phyloP scores from a whole-genome alignment of 2,888 invertebrate genomes.

The Lordiphosa andalusiaca region DNA sequence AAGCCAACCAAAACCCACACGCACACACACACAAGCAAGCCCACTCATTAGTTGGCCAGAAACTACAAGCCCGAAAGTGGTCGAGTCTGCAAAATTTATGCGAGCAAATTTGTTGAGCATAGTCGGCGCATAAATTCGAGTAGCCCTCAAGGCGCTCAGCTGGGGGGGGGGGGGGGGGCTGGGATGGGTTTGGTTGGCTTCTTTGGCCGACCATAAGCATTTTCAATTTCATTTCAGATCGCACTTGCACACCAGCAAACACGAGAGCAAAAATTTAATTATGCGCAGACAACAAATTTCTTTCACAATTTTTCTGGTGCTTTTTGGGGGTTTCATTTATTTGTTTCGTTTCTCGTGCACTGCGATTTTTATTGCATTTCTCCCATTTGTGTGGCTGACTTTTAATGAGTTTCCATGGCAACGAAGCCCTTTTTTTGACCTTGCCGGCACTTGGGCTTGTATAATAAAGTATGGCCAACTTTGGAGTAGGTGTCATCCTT shows the following conservation, averaged over 20 bases:
- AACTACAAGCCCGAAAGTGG: conserved; percentile 25
- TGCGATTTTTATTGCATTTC: conserved; percentile 60
- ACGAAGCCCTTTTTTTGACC: conserved; percentile 49
- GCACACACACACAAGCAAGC: neutral
- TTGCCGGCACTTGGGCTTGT: conserved; percentile 22
- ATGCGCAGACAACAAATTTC: conserved; percentile 54
- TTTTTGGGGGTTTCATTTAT: conserved; percentile 10
- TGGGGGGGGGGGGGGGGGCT: conserved; percentile 4
- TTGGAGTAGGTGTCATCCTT: conserved; percentile 20
- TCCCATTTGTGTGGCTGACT: conserved; percentile 35
- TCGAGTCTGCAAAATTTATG: conserved; percentile 49
- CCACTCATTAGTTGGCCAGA: conserved; percentile 35
- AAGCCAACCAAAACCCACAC: conserved; percentile 3
- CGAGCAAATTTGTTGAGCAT: conserved; percentile 48
- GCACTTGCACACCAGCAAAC: conserved; percentile 29
- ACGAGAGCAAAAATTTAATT: conserved; percentile 53
- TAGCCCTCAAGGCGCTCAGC: conserved; percentile 22
- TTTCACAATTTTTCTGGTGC: conserved; percentile 24
- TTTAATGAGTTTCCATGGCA: conserved; percentile 49
- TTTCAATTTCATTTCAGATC: conserved; percentile 56
- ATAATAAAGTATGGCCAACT: conserved; percentile 19
- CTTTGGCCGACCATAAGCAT: conserved; percentile 41
- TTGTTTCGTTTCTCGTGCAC: conserved; percentile 23
- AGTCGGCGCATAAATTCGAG: conserved; percentile 44
- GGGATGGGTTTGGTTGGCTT: conserved; percentile 4